Evolutionary conservation across 1,140 invertebrate species (phyloP), one percentile per base, ranked within the genome.

Genomic region (Sycophaga agraensis): DNA sequence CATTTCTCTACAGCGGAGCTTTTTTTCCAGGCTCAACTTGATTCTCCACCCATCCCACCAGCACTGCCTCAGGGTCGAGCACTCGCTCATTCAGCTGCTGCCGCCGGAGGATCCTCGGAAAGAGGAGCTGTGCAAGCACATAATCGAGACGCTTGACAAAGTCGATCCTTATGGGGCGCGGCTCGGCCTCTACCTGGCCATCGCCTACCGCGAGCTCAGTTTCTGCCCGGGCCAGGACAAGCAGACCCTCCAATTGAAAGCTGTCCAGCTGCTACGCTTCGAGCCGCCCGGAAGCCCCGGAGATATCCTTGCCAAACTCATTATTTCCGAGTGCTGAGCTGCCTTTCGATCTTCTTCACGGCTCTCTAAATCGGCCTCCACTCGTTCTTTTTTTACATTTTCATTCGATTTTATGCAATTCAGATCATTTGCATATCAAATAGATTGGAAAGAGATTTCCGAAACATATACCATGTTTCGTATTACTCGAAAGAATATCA

Each of bases 11-110:
- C 14, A 39, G 11, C 4, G 12, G 11, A 39, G 3, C 11, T 7
- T 49, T 49, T 8, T 48, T 65, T 74, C 53, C 12, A 86, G 84
- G 43, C 84, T 88, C 0, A 84, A 80, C 2, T 80, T 84, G 21
- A 84, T 91, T 66, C 76, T 93, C 39, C 91, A 93, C 79, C 86
- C 87, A 0, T 88, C 91, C 71, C 91, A 94, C 76, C 93, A 91
- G 73, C 89, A 91, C 68, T 84, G 90, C 63, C 90, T 90, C 67
- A 85, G 87, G 4, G 82, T 92, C 12, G 88, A 89, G 67, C 92
- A 94, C 75, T 90, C 90, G 0, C 75, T 94, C 34, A 82, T 93
- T 17, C 91, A 93, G 70, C 70, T 93, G 4, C 71, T 85, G 11
- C 66, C 86, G 2, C 77, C 82, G 0, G 78, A 83, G 24, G 84